Base-by-base conservation (phyloP, 2,888 invertebrate genomes). In the Dolichopus griseipennis region DNA sequence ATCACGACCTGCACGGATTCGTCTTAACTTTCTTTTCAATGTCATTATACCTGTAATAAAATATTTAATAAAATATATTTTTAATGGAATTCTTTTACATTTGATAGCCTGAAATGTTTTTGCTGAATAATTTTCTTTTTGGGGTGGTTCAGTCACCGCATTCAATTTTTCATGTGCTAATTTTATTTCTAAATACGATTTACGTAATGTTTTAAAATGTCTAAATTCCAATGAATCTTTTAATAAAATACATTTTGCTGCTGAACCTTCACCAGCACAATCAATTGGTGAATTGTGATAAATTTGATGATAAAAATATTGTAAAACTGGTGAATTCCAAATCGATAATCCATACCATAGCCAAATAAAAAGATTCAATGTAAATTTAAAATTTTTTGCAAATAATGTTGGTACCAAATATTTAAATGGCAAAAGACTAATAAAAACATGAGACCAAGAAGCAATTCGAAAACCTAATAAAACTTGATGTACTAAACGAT, bases 81-180 rank as follows among this genome's bases (percentile, higher is more conserved):
- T n/a, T 18, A 27, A 61, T 1, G 2, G 15, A 21, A 22, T 41
- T 71, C 73, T 4, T 27, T 72, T 72, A 79, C 81, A 81, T 74
- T 82, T 82, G 41, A 82, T 80, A 68, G 82, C 81, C 73, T 81
- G 81, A 72, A 79, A 82, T 52, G 81, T 78, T 71, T 78, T 80
- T 20, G 79, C 77, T 15, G 81, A 80, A 8, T 74, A 75, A 63
- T 75, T 78, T 65, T 78, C 78, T 0, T 73, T 74, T 3, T 73
- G 71, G 61, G 65, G 61, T 41, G 71, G 67, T 66, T 70, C 72
- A 18, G 73, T 71, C 65, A 74, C 75, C 12, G 75, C 73, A 10
- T 70, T 75, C 27, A 75, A 69, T 69, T 76, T 80, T 67, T 76
- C 77, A 67, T 80, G 78, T 1, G 79, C 77, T 70, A 80, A 68